Evolutionary conservation across 2,797 vertebrate species (phyloP), one percentile per base, ranked within the genome.

Genomic region (Clarias fuscus): DNA sequence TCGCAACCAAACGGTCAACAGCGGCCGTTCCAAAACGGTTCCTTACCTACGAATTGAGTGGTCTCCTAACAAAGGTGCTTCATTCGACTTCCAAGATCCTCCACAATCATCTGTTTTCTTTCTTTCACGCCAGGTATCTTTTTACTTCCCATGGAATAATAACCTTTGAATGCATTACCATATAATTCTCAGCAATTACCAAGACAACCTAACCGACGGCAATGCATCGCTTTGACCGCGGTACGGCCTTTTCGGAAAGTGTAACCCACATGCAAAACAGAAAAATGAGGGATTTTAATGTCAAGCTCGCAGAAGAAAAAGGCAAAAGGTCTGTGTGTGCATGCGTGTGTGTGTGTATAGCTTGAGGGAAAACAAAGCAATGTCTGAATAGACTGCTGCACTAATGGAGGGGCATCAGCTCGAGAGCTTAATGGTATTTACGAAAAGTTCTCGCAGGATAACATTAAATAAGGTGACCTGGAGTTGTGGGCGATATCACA

Each of bases 191-290:
- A 20, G 70, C 70, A 15, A 30, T 82, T 14, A 58, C 59, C 78
- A 22, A 4, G 5, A 20, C 43, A 48, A 59, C 48, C 18, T 17
- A 59, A 77, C 61, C 72, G 15, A 77, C 22, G 2, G 85, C 62
- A 58, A 27, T 83, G 53, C 33, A 15, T 70, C 20, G 58, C 43
- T 72, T 20, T n/a, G 43, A 62, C 53, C 70, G 33, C 24, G 33
- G 43, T 22, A 20, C 56, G 86, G 79, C 65, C 73, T 84, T 84
- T 84, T 71, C 73, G n/a, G 61, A 65, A 58, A 83, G 37, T 24
- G 43, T 43, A 13, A 67, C 33, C 20, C 77, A 62, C 30, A 79
- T 79, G 71, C 43, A 59, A 79, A 87, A 71, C 82, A 56, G 43
- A 65, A 53, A 59, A 71, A 80, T 59, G 17, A 30, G 68, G 24